Base-by-base conservation (phyloP, 1,140 invertebrate species). In the Goniozus legneri region DNA sequence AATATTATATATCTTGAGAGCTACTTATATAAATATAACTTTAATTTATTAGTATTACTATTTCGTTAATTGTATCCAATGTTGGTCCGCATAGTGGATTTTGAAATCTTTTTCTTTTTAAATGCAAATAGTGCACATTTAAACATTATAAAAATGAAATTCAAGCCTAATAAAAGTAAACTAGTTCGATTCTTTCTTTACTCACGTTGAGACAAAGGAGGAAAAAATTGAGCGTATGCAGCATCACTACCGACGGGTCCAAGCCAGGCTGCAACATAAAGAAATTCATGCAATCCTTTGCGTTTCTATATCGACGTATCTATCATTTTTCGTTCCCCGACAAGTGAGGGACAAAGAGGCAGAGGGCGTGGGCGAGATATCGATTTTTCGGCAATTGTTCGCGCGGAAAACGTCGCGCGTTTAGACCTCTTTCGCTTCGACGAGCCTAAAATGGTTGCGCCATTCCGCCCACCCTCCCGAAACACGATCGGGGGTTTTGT, bases 211-310 rank as follows among this genome's bases (percentile, higher is more conserved):
- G 64, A 27, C 78, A 75, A 32, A 81, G 73, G 36, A 84, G 73
- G 67, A 85, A 85, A 65, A 84, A 84, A 59, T 83, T 81, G 55
- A 84, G 46, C 2, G 82, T 84, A 57, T 83, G 80, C 21, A 84
- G 62, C 58, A 85, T 82, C 3, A 81, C 80, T 13, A 77, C 82
- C 22, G 78, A 73, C 2, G 83, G 83, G 52, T 81, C 81, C 61
- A 84, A 81, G 47, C 74, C 67, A 16, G 79, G 58, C 83, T 84
- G 77, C 51, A 82, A 83, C 50, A 76, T 57, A 72, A 50, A 49
- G 40, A 43, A 18, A 6, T 6, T 27, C 24, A 10, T 27, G 4
- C 24, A 27, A 27, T 27, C 4, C 4, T 27, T 27, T 27, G 24
- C 24, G 4, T 6, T 4, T 6, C 4, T 27, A 4, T 27, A 6